phyloP scores from a whole-genome alignment of 2,888 invertebrate species.

The Sarcophaga caerulescens region DNA sequence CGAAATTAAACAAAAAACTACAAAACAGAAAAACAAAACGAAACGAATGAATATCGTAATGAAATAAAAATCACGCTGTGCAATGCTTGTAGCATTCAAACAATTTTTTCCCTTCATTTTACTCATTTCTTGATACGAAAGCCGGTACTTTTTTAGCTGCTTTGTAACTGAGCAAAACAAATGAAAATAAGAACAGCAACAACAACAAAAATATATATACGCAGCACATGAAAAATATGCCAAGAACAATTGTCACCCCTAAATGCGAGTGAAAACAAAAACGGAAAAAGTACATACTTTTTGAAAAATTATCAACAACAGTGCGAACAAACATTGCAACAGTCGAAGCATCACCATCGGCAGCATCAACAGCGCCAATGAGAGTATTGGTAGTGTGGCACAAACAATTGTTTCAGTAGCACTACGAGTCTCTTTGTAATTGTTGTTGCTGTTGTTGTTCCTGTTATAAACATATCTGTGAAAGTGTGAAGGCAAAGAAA shows the following conservation, averaged over 20 bases:
- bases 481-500: not conserved
- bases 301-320: slow-evolving; percentile 52
- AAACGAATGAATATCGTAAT: slow-evolving; percentile 38
- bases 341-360: slow-evolving; percentile 11
- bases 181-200: no score
- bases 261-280: not conserved
- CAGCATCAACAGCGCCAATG: not conserved
- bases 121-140: not conserved
- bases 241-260: slow-evolving; percentile 57
- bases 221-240: slow-evolving; percentile 36
- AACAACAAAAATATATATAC: not conserved
- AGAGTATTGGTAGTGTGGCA: not conserved
- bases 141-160: no score
- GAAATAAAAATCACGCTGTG: slow-evolving; percentile 55
- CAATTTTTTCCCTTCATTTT: no score
- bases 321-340: slow-evolving; percentile 10
- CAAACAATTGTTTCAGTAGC: not conserved
- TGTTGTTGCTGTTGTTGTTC: no score
- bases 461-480: no score
- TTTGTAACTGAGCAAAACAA: no score
- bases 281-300: slow-evolving; percentile 15
- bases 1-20: not conserved
- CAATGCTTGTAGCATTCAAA: slow-evolving; percentile 31
- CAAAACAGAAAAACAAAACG: slow-evolving; percentile 19
- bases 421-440: not conserved